These are phyloP conservation scores for Eulemur macaco DNA, from an alignment of 2,113 vertebrate genomes.

Conservation along the genomic window DNA sequence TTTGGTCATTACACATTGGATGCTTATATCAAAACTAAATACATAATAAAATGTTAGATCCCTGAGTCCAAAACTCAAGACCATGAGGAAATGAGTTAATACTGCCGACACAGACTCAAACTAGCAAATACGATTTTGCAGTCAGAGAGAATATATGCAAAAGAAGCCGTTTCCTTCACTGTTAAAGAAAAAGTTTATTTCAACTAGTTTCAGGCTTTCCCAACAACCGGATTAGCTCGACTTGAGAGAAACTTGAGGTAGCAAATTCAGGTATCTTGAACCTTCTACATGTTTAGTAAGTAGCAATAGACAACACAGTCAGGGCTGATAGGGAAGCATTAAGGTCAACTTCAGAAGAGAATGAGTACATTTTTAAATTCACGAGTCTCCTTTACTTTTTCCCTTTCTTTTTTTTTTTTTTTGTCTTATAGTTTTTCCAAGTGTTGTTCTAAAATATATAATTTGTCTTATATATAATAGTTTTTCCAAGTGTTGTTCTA, in stretches of 20 bases:
- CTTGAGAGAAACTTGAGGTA: background rate
- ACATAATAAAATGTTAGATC: background rate
- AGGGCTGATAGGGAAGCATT: background rate
- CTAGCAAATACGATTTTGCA: background rate
- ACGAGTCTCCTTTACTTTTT: background rate
- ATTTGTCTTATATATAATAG: background rate
- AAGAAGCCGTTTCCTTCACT: background rate
- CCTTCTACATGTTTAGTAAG: background rate
- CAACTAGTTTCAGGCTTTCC: background rate
- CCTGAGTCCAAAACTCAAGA: background rate
- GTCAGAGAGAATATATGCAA: background rate
- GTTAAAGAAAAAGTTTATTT: background rate
- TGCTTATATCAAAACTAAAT: too few relatives aligned
- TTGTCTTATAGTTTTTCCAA: background rate
- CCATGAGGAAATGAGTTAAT: background rate
- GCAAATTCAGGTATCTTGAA: background rate
- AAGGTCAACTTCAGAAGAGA: background rate
- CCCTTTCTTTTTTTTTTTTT: too few relatives aligned
- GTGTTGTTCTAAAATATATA: background rate
- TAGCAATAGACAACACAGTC: background rate
- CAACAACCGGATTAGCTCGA: background rate
- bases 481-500: background rate
- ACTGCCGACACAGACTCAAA: background rate
- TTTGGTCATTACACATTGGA: too few relatives aligned
- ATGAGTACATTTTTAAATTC: background rate